phyloP scores from a whole-genome alignment of 2,797 vertebrate species.

The Hypotaenidia philippensis region DNA sequence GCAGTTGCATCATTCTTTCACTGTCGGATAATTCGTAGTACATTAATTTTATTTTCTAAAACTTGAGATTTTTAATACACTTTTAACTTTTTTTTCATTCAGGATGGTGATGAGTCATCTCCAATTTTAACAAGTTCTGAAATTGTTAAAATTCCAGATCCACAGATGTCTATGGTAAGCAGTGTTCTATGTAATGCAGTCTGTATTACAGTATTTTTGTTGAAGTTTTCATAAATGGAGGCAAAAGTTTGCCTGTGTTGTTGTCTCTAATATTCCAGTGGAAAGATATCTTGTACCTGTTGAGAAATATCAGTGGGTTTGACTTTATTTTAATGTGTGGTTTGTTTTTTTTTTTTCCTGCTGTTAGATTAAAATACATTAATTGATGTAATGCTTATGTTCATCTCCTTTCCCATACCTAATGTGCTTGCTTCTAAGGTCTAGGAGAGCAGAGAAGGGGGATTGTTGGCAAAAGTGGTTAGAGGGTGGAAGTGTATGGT shows the following conservation, averaged over 20 bases:
- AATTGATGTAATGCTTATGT: background rate
- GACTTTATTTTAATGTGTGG: background rate
- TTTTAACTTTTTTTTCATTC: constrained; percentile 4
- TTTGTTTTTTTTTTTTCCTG: background rate
- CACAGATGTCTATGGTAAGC: constrained; percentile 97
- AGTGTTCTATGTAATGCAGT: background rate
- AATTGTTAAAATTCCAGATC: constrained; percentile 97
- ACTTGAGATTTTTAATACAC: background rate
- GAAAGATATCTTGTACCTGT: background rate
- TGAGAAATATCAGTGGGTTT: background rate
- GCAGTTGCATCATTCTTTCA: background rate
- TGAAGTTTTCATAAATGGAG: background rate
- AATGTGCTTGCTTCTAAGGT: background rate
- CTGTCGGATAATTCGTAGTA: background rate
- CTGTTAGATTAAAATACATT: background rate
- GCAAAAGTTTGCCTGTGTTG: background rate
- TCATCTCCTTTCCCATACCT: background rate
- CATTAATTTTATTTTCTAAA: background rate
- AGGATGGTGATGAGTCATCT: constrained; percentile 94
- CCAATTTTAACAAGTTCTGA: constrained; percentile 91
- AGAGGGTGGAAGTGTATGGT: constrained; percentile 11
- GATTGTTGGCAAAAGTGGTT: background rate
- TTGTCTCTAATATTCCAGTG: background rate
- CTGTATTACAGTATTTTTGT: background rate
- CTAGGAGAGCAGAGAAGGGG: background rate